Conservation (phyloP, 2,888 invertebrate species). For the Meta bourneti region DNA sequence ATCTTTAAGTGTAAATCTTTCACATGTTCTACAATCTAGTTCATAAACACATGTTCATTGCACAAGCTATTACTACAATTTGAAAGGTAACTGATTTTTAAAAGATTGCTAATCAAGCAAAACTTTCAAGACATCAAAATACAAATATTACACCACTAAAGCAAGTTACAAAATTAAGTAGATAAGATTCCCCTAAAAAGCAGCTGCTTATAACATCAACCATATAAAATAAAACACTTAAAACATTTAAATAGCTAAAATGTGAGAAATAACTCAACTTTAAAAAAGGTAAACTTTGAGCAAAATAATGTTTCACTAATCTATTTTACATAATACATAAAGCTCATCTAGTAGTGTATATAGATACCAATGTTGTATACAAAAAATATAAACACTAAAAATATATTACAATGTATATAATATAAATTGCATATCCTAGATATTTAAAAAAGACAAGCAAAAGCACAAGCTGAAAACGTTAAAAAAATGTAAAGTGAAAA, state of each 20-base stretch:
- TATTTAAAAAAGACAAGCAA: conserved; percentile 55
- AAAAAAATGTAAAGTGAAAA: conserved; percentile 63
- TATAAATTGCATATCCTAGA: conserved; percentile 53
- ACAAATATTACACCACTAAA: conserved; percentile 15
- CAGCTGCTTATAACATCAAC: conserved; percentile 6
- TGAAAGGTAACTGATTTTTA: conserved; percentile 33
- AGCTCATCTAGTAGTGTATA: conserved; percentile 66
- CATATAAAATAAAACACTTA: conserved; percentile 16
- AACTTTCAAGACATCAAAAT: background rate
- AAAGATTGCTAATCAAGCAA: conserved; percentile 7
- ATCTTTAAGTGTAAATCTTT: conserved; percentile 39
- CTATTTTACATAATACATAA: conserved; percentile 63
- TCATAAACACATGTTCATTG: conserved; percentile 20
- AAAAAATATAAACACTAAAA: conserved; percentile 59
- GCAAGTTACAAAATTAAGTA: conserved; percentile 45
- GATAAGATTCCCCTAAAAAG: conserved; percentile 11
- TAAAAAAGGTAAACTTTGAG: conserved; percentile 41
- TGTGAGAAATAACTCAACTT: conserved; percentile 12
- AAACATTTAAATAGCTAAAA: conserved; percentile 27
- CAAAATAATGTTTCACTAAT: conserved; percentile 45
- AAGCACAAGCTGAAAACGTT: conserved; percentile 55
- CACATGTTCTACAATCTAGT: conserved; percentile 49
- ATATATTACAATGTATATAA: conserved; percentile 65
- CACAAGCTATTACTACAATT: conserved; percentile 43
- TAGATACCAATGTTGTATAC: conserved; percentile 59